These are phyloP conservation scores for Brachypteracias leptosomus DNA, from an alignment of 2,113 vertebrate species.

Conservation along the genomic window DNA sequence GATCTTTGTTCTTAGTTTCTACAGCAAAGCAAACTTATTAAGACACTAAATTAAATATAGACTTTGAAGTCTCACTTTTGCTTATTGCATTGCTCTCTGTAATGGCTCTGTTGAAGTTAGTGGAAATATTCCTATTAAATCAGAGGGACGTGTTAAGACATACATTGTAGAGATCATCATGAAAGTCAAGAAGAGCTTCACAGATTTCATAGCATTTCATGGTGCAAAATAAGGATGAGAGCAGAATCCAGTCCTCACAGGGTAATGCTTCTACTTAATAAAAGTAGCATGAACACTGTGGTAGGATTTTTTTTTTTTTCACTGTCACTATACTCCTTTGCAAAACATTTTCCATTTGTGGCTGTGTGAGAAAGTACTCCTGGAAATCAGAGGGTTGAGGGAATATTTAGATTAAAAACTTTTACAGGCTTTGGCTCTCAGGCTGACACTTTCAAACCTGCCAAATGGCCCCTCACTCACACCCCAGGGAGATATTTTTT, in stretches of 20 bases:
- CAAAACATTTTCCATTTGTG: not conserved
- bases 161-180: not conserved
- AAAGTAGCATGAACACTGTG: not conserved
- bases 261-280: not conserved
- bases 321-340: not conserved
- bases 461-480: not conserved
- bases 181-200: not conserved
- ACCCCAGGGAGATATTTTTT: not conserved
- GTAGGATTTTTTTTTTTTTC: not conserved
- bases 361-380: not conserved
- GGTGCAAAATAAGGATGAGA: not conserved
- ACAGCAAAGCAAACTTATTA: slow-evolving; percentile 4
- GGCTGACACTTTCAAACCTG: not conserved
- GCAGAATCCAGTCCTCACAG: not conserved
- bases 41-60: not conserved
- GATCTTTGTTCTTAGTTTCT: not conserved
- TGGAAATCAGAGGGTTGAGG: not conserved
- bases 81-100: not conserved
- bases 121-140: not conserved
- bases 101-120: not conserved
- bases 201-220: not conserved
- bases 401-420: not conserved
- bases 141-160: not conserved
- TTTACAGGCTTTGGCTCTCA: not conserved
- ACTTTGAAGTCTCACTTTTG: not conserved